Evolutionary conservation across 2,113 vertebrate genomes (phyloP).

Genomic region (Phalacrocorax pelagicus): DNA sequence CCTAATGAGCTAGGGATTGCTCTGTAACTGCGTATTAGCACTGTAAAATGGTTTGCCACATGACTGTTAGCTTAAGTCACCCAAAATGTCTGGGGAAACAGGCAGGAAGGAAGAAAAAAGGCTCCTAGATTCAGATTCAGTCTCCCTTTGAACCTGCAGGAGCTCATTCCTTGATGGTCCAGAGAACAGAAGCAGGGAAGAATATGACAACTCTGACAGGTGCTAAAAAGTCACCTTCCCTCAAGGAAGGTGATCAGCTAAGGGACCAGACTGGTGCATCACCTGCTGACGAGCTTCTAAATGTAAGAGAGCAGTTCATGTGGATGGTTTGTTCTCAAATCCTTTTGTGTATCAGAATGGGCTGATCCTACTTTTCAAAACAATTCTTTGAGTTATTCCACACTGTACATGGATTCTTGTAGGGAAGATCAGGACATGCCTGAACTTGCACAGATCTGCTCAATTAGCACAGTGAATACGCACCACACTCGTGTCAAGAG

Average conservation of each 20-base stretch:
- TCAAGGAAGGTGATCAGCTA: not conserved
- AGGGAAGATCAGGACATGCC: not conserved
- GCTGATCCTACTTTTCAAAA: not conserved
- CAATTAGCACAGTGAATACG: not conserved
- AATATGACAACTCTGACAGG: not conserved
- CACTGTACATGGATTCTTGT: not conserved
- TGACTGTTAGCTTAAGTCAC: not conserved
- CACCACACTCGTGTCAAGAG: not conserved
- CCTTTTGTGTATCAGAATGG: not conserved
- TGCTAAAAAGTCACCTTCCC: not conserved
- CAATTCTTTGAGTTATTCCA: not conserved
- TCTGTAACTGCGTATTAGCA: not conserved
- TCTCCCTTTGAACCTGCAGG: not conserved
- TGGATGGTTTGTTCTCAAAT: not conserved
- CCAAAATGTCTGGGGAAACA: not conserved
- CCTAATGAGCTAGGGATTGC: not conserved
- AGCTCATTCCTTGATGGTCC: not conserved
- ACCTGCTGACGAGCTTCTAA: not conserved
- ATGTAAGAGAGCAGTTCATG: not conserved
- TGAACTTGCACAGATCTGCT: not conserved
- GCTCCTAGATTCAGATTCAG: not conserved
- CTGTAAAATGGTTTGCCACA: not conserved
- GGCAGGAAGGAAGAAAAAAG: not conserved
- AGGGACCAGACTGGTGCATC: not conserved
- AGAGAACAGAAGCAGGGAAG: not conserved